phyloP scores from a whole-genome alignment of 2,113 vertebrate species.

The Lonchura striata region DNA sequence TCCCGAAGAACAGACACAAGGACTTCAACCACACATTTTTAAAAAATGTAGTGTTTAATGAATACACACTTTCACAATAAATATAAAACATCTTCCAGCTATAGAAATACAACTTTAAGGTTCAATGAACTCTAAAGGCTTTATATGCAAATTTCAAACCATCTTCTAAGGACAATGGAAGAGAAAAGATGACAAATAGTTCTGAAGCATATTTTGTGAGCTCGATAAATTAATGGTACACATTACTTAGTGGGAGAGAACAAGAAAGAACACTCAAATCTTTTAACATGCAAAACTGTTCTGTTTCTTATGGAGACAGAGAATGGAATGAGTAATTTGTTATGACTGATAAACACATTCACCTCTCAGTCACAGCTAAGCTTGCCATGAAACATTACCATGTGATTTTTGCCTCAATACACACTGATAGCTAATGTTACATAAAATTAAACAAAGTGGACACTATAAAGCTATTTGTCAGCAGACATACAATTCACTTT shows the following conservation, averaged over 20 bases:
- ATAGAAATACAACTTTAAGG: neutral
- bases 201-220: neutral
- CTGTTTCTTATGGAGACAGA: neutral
- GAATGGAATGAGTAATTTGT: neutral
- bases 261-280: neutral
- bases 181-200: neutral
- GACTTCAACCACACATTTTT: neutral
- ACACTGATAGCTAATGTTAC: neutral
- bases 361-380: neutral
- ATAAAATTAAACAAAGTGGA: neutral
- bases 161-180: neutral
- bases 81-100: neutral
- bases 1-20: neutral
- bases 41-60: neutral
- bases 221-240: neutral
- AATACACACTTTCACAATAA: neutral
- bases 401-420: neutral
- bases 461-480: neutral
- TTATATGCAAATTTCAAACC: neutral
- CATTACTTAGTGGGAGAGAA: neutral
- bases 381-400: neutral
- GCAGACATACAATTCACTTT: neutral
- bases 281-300: neutral
- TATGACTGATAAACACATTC: neutral
- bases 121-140: neutral